Evolutionary conservation across 2,888 invertebrate genomes (phyloP).

Genomic region (Morpho achilles): DNA sequence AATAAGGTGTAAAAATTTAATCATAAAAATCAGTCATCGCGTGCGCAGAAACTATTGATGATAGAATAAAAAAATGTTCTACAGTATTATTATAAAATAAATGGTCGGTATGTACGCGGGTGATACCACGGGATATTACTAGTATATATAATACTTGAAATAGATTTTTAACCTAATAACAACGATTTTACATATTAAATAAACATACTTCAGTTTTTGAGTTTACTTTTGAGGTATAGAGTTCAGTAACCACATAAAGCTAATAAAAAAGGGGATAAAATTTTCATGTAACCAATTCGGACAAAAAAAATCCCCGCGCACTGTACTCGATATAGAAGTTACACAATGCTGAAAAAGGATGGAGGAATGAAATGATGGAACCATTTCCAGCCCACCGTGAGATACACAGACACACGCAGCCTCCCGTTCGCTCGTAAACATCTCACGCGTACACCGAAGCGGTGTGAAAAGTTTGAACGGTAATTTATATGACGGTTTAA

Average conservation of each 20-base stretch:
- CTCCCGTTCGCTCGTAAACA: constrained; percentile 28
- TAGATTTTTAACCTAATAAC: no score
- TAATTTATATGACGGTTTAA: constrained; percentile 80
- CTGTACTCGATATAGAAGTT: constrained; percentile 50
- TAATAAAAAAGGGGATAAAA: not conserved
- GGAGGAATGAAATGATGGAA: constrained; percentile 72
- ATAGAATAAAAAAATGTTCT: no score
- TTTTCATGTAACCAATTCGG: not conserved
- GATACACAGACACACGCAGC: constrained; percentile 39
- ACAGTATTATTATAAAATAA: no score
- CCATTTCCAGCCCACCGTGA: constrained; percentile 70
- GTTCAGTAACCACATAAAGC: not conserved
- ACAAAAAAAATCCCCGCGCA: constrained; percentile 30
- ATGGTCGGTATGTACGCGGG: no score
- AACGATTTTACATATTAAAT: no score
- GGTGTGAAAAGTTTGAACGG: constrained; percentile 76
- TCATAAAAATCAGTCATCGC: no score
- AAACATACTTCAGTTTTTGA: no score
- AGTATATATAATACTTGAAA: no score
- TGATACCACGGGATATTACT: no score
- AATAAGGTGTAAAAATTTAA: no score
- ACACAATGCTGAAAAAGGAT: constrained; percentile 73
- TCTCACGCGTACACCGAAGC: constrained; percentile 40
- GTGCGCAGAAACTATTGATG: no score
- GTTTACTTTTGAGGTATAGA: no score